Base-by-base conservation (phyloP, 2,113 vertebrate genomes). In the Hippolais icterina region DNA sequence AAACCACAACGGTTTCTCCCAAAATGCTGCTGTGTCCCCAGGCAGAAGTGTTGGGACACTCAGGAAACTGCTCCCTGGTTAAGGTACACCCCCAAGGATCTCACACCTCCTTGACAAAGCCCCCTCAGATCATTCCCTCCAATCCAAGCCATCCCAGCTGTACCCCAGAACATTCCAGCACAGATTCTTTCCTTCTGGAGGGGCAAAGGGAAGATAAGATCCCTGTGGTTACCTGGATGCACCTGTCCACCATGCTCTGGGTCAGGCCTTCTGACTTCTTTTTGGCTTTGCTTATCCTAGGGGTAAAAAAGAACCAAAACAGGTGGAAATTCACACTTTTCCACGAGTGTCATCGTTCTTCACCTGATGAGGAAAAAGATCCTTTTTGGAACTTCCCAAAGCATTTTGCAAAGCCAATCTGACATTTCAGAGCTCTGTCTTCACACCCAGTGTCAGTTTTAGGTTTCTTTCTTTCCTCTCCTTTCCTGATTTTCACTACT, bases 201-300 rank as follows among this genome's bases (percentile, higher is more conserved):
- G 15, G 1, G 7, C 4, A 6, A 37, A 31, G 28, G 39, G 52
- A 29, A 50, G 60, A n/a, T 31, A 29, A 50, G 60, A n/a, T 31
- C n/a, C 52, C 69, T 11, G 37, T 5, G 23, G 52, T 88, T 87
- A 99, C 99, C 99, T 99, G 99, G 96, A 99, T 99, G 92, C 99
- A 99, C 75, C 99, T 98, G 96, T 99, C 99, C 95, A 99, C 99
- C 99, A 99, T 99, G 42, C 99, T 99, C 97, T 99, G 99, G 0
- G 99, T 99, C 89, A 99, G 94, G 9, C 99, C 99, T 93, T 99
- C 99, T 0, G 98, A 92, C 89, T 99, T 99, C 98, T 99, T 99
- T 97, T 99, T 99, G 79, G 98, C 98, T 92, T 99, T 99, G 97
- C 98, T 99, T 96, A 99, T 99, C 96, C 99, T 99, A 83, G 37